Evolutionary conservation across 2,113 vertebrate species (phyloP), one percentile per base, ranked within the genome.

Genomic region (Ochotona curzoniae): DNA sequence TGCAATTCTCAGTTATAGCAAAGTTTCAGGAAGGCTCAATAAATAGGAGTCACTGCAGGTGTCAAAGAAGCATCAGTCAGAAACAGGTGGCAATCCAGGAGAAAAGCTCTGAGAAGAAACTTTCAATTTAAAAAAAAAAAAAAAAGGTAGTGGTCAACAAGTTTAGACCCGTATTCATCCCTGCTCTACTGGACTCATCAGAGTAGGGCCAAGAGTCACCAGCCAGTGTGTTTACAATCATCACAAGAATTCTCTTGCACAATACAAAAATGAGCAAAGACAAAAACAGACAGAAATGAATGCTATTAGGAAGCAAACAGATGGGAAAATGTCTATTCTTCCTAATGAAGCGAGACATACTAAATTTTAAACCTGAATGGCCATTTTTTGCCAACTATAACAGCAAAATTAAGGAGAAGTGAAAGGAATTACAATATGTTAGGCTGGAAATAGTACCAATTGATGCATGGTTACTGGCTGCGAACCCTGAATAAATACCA

Each of bases 271-370:
- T 91, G 35, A 96, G 75, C 32, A 44, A 92, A 90, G 51, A 28
- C 49, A 79, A 49, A 73, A 79, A 47, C 28, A 93, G 92, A 93
- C 10, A 54, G 74, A 49, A 90, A 90, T 30, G 73, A 90, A 92
- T 66, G 66, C 51, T 91, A 83, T 66, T 74, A 88, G 79, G 66
- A 83, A 11, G 70, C 83, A 89, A 78, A 82, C 87, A 91, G 74
- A 93, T 91, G 83, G 69, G 32, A 20, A 94, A 88, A 88, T n/a
- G 14, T 93, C 79, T 95, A 67, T 30, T 71, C 32, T 91, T 80
- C 80, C 83, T 95, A 96, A 95, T 93, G 95, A 94, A 87, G 13
- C 78, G 87, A 95, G 74, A 60, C 69, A 79, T 64, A 93, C 21
- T 47, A 80, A 78, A 75, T 89, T 89, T 76, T 17, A 63, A 94